Base-by-base conservation (phyloP, 2,113 vertebrate genomes). In the Peromyscus polionotus region DNA sequence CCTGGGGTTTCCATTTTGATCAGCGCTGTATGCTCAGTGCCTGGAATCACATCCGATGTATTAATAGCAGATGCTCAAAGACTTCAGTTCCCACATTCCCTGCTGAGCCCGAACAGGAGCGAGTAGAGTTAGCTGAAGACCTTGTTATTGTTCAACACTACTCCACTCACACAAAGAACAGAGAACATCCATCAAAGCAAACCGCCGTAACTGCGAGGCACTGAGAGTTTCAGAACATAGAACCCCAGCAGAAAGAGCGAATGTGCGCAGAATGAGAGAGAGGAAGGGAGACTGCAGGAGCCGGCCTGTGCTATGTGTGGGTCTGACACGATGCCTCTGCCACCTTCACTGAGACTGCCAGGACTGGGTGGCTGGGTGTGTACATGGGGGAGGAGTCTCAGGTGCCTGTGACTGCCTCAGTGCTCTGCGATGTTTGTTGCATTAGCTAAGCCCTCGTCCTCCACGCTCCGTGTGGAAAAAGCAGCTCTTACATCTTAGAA, bases 131-230 rank as follows among this genome's bases (percentile, higher is more conserved):
- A 90, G 72, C 79, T 68, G 80, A 88, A 86, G 81, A 33, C 77
- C n/a, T 1, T 19, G 45, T 59, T 63, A 5, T 57, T 86, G 36
- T 83, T 91, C 81, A 72, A 77, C 33, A 22, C n/a, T 26, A 39
- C 91, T 93, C 42, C 14, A 28, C 91, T 81, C 19, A 17, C 51
- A 67, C 1, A 5, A 63, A 93, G 96, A 97, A 94, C 91, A 95
- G 94, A 94, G 91, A 90, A 20, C 67, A 57, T 73, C 91, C 42
- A 96, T 93, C 93, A 96, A 93, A 97, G 92, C 28, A 45, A 45
- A 93, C 45, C 45, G 24, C 70, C 1, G n/a, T 24, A n/a, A 67
- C 93, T 88, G 72, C 65, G 75, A 91, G 86, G 89, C 92, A 72
- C 57, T 7, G 87, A 93, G 94, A 76, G 77, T 81, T 95, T 85